Evolutionary conservation across 2,888 invertebrate genomes (phyloP).

Genomic region (Nudaria mundana): DNA sequence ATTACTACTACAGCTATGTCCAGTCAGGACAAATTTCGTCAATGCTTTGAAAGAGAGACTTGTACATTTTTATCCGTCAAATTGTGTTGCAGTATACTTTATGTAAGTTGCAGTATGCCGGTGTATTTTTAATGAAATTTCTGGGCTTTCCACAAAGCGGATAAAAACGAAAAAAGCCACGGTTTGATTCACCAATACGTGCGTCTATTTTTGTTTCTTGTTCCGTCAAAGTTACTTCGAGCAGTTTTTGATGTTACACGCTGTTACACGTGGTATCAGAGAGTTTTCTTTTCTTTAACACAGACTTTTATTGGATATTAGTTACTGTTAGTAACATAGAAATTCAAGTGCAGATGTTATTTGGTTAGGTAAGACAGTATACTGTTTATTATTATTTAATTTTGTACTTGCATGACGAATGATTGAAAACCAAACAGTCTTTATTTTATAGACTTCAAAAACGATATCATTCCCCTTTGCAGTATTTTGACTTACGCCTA

Average conservation of each 20-base stretch:
- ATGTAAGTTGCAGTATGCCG: slow-evolving; percentile 25
- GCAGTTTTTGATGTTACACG: slow-evolving; percentile 21
- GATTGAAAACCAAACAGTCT: too few species aligned
- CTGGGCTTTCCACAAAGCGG: slow-evolving; percentile 66
- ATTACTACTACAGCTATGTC: too few species aligned
- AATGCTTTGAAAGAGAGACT: slow-evolving; percentile 7
- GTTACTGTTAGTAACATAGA: too few species aligned
- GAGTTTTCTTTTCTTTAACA: too few species aligned
- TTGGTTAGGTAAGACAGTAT: too few species aligned
- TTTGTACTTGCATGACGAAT: too few species aligned
- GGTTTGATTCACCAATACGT: slow-evolving; percentile 49
- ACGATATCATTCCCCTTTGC: too few species aligned
- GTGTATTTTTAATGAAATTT: slow-evolving; percentile 67
- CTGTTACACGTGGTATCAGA: background rate
- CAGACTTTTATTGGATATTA: too few species aligned
- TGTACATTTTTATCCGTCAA: slow-evolving; percentile 30
- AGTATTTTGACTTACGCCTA: too few species aligned
- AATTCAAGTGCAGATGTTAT: too few species aligned
- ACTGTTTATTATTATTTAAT: too few species aligned
- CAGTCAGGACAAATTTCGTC: slow-evolving; percentile 2
- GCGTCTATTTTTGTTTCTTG: slow-evolving; percentile 31
- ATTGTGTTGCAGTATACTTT: slow-evolving; percentile 25
- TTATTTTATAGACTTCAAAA: too few species aligned
- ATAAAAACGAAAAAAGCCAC: slow-evolving; percentile 56
- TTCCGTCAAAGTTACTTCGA: slow-evolving; percentile 32